These are phyloP conservation scores for Odontophorus gujanensis DNA, from an alignment of 2,113 vertebrate species.

Conservation along the genomic window DNA sequence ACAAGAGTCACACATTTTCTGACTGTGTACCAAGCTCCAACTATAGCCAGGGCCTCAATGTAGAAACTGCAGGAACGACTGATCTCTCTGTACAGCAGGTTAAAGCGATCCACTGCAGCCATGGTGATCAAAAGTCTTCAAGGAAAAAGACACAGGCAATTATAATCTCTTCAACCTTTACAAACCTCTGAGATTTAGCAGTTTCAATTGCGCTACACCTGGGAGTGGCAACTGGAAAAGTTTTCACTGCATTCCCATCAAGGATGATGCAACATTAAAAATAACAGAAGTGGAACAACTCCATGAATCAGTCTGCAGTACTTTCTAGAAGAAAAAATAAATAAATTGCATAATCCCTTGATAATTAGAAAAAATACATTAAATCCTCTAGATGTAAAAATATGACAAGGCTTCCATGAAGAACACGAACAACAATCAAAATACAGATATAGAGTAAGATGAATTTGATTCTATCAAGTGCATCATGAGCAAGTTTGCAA, in stretches of 20 bases:
- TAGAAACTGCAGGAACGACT: slow-evolving; percentile 87
- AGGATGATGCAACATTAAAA: neutral
- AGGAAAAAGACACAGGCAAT: neutral
- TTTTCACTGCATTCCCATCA: neutral
- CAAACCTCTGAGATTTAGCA: neutral
- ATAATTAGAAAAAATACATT: neutral
- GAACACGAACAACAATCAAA: neutral
- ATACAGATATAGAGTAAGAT: neutral
- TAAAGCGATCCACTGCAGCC: slow-evolving; percentile 95
- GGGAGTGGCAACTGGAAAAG: neutral
- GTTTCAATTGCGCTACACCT: neutral
- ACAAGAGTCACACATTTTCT: slow-evolving; percentile 80
- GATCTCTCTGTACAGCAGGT: slow-evolving; percentile 88
- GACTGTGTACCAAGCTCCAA: slow-evolving; percentile 89
- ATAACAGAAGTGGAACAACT: neutral
- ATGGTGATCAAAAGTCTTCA: slow-evolving; percentile 74
- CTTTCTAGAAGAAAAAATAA: neutral
- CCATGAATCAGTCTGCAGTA: neutral
- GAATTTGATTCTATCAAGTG: too few species aligned
- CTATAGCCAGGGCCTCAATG: slow-evolving; percentile 87
- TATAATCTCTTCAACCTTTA: neutral
- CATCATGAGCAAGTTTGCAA: too few species aligned
- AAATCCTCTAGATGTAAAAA: neutral
- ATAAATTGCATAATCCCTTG: neutral
- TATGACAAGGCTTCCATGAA: neutral